A percentile compares a stretch with the other conserved stretches of the same genome.
These are phyloP conservation scores for Sciurus niger DNA, from an alignment of 2,113 vertebrate species.

Conservation along the genomic window DNA sequence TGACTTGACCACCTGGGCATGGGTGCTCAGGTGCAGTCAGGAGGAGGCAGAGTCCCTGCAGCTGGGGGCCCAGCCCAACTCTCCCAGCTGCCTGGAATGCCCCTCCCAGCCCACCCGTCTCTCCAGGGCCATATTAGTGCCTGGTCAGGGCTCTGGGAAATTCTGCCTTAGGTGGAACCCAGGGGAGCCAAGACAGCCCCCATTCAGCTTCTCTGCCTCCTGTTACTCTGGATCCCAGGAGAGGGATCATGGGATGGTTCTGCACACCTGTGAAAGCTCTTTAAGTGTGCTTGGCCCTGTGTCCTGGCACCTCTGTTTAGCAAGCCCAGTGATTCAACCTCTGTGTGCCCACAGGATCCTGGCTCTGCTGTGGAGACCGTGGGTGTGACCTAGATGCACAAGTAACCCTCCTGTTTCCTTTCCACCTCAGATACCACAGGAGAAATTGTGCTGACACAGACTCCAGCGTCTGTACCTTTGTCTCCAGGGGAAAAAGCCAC, in stretches of 20 bases:
- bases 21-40: neutral
- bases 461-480: neutral
- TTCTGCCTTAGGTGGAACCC: neutral
- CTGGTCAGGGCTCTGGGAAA: neutral
- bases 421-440: neutral
- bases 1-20: neutral
- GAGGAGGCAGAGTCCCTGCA: neutral
- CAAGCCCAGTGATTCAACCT: neutral
- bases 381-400: accelerated
- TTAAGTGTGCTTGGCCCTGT: too few species aligned
- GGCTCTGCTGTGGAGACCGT: neutral
- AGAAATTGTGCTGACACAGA: neutral
- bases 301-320: too few species aligned
- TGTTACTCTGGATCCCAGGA: neutral
- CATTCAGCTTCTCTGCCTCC: neutral
- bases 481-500: neutral
- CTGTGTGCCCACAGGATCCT: neutral
- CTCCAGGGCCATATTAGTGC: neutral
- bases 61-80: accelerated
- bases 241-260: neutral
- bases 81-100: neutral
- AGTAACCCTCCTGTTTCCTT: neutral
- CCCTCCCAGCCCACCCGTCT: neutral
- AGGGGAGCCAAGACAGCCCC: neutral
- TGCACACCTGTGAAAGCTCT: neutral